Evolutionary conservation across 2,888 invertebrate species (phyloP), one percentile per base, ranked within the genome.

Genomic region (Drosophila mercatorum): DNA sequence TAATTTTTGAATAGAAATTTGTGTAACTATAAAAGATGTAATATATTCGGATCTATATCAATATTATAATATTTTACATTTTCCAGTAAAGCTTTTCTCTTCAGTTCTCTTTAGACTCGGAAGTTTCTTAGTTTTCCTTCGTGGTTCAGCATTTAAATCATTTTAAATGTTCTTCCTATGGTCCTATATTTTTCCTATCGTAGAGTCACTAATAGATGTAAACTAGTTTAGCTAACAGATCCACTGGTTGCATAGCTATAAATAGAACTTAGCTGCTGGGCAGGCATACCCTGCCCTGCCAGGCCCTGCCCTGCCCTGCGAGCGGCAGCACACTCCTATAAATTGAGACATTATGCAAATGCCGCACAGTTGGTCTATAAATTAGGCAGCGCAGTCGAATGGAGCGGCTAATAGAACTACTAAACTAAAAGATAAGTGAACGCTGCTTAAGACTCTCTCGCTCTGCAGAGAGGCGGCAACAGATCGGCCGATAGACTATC

Each of bases 301-400:
- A 17, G 17, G 17, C 31, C 52, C 66, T 26, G 12, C 31, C 52
- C 66, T 26, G 12, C 17, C 17, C 38, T n/a, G 5, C 31, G 36
- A 65, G 31, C 12, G 40, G 28, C 14, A 8, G 31, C 34, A 51
- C 2, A 17, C 17, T 34, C n/a, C 22, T 11, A 43, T 38, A 52
- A 68, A 68, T 68, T 40, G 51, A 68, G 59, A 52, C 51, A 40
- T 52, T 68, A 68, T 68, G 69, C 69, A 68, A 68, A 68, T 68
- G 69, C 17, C 17, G 40, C 38, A 34, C 7, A 26, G 43, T 46
- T 17, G 14, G 11, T 22, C 56, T 38, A 67, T 67, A 49, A 56
- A 66, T 68, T 43, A 56, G 36, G 41, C 52, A 17, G 22, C 3
- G 51, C 44, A 52, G 31, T 64, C 38, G 52, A 65, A 12, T 66